Conservation (phyloP, 2,888 invertebrate genomes). For the Limulus polyphemus region DNA sequence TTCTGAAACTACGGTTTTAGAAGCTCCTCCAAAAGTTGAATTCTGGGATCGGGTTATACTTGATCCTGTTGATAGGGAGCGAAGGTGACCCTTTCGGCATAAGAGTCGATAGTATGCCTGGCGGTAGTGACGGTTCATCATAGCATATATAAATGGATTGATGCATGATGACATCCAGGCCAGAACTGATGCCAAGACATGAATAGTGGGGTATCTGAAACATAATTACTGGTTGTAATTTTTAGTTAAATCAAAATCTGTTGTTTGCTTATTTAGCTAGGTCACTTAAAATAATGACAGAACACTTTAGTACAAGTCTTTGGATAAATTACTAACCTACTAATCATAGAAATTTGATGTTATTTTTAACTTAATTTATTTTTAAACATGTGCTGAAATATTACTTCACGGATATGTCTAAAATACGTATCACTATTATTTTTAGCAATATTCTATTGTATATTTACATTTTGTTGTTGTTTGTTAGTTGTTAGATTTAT, state of each 20-base stretch:
- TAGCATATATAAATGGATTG: constrained; percentile 81
- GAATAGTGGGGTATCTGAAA: constrained; percentile 50
- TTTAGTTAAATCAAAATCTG: neutral
- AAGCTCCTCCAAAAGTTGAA: constrained; percentile 1
- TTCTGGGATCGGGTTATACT: constrained; percentile 9
- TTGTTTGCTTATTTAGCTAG: too few species aligned
- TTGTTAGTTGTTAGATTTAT: too few species aligned
- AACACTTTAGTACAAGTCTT: too few species aligned
- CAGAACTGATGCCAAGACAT: constrained; percentile 67
- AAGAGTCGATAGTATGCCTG: constrained; percentile 36
- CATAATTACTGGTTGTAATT: neutral
- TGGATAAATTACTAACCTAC: too few species aligned
- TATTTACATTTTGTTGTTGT: too few species aligned
- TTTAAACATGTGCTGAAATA: too few species aligned
- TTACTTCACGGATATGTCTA: too few species aligned
- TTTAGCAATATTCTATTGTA: too few species aligned
- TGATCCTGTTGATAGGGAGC: constrained; percentile 2
- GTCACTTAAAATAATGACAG: too few species aligned
- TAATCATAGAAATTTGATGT: too few species aligned
- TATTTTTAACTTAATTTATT: too few species aligned
- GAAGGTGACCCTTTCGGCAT: constrained; percentile 1
- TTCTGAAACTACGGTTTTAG: constrained; percentile 22
- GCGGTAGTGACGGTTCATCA: constrained; percentile 70
- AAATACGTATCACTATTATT: too few species aligned
- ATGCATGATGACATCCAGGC: constrained; percentile 83